Conservation (phyloP, 1,140 invertebrate genomes). For the Subanguina moxae region DNA sequence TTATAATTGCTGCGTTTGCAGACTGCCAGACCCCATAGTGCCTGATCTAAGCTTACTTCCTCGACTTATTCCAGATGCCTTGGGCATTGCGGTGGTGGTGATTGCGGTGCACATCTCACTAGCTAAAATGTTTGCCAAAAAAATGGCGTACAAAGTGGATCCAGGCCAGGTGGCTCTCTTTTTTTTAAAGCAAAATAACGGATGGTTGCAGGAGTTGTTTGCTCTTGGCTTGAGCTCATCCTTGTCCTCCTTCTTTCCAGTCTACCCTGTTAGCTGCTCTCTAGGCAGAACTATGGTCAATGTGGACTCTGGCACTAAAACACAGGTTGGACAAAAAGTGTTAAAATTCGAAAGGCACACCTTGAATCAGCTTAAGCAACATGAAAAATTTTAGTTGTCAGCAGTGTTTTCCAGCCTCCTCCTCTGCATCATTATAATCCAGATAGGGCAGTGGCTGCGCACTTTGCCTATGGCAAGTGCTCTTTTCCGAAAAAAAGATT, state of each 20-base stretch:
- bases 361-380: too few species aligned
- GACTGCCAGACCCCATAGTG: conserved; percentile 24
- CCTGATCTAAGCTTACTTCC: conserved; percentile 56
- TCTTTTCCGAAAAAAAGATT: background rate
- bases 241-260: conserved; percentile 52
- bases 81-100: conserved; percentile 63
- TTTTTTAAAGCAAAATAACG: background rate
- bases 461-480: conserved; percentile 53
- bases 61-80: conserved; percentile 55
- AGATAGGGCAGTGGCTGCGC: conserved; percentile 42
- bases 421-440: conserved; percentile 49
- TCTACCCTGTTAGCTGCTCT: conserved; percentile 53
- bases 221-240: conserved; percentile 49
- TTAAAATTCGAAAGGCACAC: too few species aligned
- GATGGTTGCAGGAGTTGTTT: conserved; percentile 45
- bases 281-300: conserved; percentile 54
- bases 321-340: too few species aligned
- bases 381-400: conserved; percentile 37
- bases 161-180: conserved; percentile 58
- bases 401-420: conserved; percentile 48
- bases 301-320: conserved; percentile 55
- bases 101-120: conserved; percentile 63
- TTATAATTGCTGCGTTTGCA: background rate
- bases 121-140: conserved; percentile 63
- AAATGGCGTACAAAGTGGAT: conserved; percentile 62